phyloP scores from a whole-genome alignment of 2,888 invertebrate genomes.

The Meiosimyza decipiens region DNA sequence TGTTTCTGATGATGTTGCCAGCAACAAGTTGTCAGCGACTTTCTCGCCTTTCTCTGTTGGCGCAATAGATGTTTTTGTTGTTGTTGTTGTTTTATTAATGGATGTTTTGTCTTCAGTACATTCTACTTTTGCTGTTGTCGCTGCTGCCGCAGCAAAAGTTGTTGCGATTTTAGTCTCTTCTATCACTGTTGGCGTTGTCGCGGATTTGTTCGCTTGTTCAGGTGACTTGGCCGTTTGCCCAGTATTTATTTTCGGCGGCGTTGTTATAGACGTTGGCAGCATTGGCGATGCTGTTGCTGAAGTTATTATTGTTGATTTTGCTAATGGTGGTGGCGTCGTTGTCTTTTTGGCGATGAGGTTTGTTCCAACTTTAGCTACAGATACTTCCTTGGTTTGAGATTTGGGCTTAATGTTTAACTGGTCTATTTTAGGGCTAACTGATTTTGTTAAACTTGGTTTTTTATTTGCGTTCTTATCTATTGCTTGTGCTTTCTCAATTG shows the following conservation, averaged over 20 bases:
- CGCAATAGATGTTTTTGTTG: constrained; percentile 38
- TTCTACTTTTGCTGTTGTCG: constrained; percentile 35
- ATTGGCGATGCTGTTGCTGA: constrained; percentile 42
- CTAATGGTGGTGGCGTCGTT: constrained; percentile 42
- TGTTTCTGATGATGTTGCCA: constrained; percentile 31
- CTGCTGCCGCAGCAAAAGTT: constrained; percentile 43
- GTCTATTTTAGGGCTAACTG: not conserved
- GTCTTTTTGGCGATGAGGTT: constrained; percentile 40
- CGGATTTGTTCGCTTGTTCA: constrained; percentile 52
- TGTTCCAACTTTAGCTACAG: constrained; percentile 38
- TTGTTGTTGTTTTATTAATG: constrained; percentile 41
- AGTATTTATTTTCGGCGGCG: constrained; percentile 63
- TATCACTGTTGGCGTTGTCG: constrained; percentile 48
- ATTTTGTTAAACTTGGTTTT: not conserved
- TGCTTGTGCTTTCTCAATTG: not conserved
- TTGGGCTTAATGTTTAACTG: not conserved
- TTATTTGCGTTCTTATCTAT: constrained; percentile 30
- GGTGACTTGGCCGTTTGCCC: constrained; percentile 66
- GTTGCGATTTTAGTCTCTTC: constrained; percentile 44
- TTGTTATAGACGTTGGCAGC: constrained; percentile 47
- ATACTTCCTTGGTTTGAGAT: not conserved
- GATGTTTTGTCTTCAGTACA: constrained; percentile 40
- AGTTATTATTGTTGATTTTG: constrained; percentile 44
- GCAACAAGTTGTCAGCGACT: constrained; percentile 37
- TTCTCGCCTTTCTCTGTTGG: constrained; percentile 36